Evolutionary conservation across 2,888 invertebrate genomes (phyloP), one percentile per base, ranked within the genome.

Genomic region (Rhingia rostrata): DNA sequence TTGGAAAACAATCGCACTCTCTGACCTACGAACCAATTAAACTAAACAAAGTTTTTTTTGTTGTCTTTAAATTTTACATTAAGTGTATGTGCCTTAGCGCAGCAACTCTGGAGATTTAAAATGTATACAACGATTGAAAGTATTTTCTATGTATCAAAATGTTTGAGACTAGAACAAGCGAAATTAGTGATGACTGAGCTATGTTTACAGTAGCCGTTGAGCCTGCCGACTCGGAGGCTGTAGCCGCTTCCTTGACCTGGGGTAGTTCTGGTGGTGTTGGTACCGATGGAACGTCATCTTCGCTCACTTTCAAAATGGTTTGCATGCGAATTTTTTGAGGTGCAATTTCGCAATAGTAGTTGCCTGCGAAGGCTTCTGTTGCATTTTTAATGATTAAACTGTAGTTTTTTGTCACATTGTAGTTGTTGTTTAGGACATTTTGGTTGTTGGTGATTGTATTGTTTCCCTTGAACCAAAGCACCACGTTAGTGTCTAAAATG

Each of bases 251-350:
- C 7, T 84, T 80, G 43, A 51, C 30, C 7, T 84, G 69, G 7
- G 80, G 66, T 14, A 53, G 9, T 30, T 70, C 72, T 22, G 85
- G 47, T 39, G 70, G 9, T 5, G 39, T 63, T 45, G 67, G 37
- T 6, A 41, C 33, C 6, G 9, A 12, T 3, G 73, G 69, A 9
- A 6, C 4, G 0, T 69, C 58, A 49, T 79, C 84, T 6, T 84
- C 79, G 22, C n/a, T 56, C 3, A 85, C 63, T 49, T 43, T 80
- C 5, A 85, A 45, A 66, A 75, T 47, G 0, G 85, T 85, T 47
- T 63, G 70, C 85, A 85, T 67, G 33, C 80, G 72, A 12, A 80
- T 67, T 51, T 75, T 80, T 45, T 75, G 80, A 0, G 85, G 85
- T 12, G 63, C 61, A 2, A 85, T 60, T 67, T 75, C 85, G 32